phyloP scores from a whole-genome alignment of 2,888 invertebrate genomes.

The Theristus sp. region DNA sequence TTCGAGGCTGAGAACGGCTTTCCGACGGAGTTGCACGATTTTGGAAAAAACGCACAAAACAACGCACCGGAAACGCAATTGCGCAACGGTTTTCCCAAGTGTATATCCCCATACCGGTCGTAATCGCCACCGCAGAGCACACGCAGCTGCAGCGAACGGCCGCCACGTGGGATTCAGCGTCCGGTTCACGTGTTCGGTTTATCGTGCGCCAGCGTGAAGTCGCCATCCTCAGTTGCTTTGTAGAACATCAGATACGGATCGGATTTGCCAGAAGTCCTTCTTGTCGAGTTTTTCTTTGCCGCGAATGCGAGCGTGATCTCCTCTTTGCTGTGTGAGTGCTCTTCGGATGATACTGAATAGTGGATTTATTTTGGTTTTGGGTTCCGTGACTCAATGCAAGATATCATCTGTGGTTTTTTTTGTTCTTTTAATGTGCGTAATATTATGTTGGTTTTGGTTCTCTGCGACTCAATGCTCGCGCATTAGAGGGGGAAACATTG shows the following conservation, averaged over 20 bases:
- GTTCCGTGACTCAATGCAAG: no score
- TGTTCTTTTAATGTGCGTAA: no score
- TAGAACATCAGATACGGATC: constrained; percentile 22
- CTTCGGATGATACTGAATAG: constrained; percentile 7
- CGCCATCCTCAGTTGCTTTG: neutral
- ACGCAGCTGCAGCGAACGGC: constrained; percentile 33
- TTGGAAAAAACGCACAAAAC: no score
- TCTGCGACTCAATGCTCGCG: no score
- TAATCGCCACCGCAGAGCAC: constrained; percentile 35
- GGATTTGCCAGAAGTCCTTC: constrained; percentile 20
- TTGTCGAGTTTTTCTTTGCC: constrained; percentile 20
- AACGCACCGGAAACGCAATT: no score
- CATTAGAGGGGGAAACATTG: no score
- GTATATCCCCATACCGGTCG: constrained; percentile 7
- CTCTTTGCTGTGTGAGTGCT: constrained; percentile 21
- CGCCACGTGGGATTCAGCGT: constrained; percentile 41
- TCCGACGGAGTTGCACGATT: no score
- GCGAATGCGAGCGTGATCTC: constrained; percentile 28
- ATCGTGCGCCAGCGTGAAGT: constrained; percentile 27
- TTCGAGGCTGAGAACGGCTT: no score
- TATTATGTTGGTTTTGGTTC: no score
- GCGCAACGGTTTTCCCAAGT: no score
- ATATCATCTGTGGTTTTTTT: no score
- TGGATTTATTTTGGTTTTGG: neutral
- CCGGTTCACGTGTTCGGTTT: constrained; percentile 37